These are phyloP conservation scores for Phrynosoma platyrhinos DNA, from an alignment of 2,113 vertebrate species.

Conservation along the genomic window DNA sequence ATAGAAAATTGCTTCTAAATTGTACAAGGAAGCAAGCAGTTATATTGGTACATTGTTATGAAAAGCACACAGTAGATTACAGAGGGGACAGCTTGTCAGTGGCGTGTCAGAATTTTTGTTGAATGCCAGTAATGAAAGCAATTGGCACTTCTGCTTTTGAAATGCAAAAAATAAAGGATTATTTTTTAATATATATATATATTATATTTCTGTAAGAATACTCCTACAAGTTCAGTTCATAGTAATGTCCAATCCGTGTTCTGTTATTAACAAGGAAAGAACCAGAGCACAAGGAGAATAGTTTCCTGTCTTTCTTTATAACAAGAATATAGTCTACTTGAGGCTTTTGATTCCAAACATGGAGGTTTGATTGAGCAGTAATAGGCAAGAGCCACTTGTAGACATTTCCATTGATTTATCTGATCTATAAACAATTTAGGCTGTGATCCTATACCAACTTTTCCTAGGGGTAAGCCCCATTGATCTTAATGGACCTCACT, in stretches of 20 bases:
- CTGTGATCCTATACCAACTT: neutral
- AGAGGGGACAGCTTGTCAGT: neutral
- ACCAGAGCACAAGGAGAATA: neutral
- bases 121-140: conserved; percentile 20
- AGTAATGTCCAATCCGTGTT: neutral
- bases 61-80: neutral
- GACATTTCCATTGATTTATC: neutral
- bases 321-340: neutral
- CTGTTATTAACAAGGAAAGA: neutral
- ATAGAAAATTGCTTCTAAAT: conserved; percentile 31
- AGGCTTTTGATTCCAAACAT: neutral
- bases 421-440: neutral
- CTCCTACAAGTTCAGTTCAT: neutral
- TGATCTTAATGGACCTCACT: neutral
- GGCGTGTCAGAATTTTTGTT: neutral
- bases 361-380: neutral
- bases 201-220: neutral
- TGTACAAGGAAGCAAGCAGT: conserved; percentile 28
- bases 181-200: neutral
- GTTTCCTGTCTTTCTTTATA: neutral
- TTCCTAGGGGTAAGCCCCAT: neutral
- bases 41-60: conserved; percentile 29
- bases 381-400: neutral
- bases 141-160: neutral
- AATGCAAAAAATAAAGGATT: neutral